A percentile compares a stretch with the other conserved stretches of the same genome.
Evolutionary conservation across 2,797 vertebrate genomes (phyloP).

Genomic region (Schizopygopsis malacanthus): DNA sequence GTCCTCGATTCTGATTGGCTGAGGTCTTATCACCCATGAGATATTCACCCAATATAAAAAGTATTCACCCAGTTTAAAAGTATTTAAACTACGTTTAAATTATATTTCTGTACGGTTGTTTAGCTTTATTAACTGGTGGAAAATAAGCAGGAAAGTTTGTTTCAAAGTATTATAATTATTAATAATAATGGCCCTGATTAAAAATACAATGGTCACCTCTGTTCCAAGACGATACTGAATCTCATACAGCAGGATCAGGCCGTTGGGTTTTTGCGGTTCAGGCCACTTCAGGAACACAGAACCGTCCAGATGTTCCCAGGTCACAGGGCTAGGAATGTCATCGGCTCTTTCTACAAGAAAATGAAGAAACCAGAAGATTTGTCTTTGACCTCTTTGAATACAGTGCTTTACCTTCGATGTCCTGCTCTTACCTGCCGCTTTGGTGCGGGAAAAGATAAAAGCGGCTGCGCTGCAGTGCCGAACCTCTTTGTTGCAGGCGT

Average conservation of each 20-base stretch:
- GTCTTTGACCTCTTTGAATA: background rate
- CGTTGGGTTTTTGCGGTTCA: slow-evolving; percentile 89
- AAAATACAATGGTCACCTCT: slow-evolving; percentile 78
- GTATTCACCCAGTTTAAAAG: too few species aligned
- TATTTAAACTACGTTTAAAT: too few species aligned
- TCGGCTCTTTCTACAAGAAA: slow-evolving; percentile 87
- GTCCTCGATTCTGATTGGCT: background rate
- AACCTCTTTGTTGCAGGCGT: slow-evolving; percentile 94
- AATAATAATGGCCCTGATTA: background rate
- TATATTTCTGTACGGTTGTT: background rate
- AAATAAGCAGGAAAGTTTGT: background rate
- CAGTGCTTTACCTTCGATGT: background rate
- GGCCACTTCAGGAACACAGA: slow-evolving; percentile 89
- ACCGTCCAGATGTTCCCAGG: slow-evolving; percentile 85
- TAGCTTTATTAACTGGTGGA: background rate
- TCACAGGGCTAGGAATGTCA: slow-evolving; percentile 88
- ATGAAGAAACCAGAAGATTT: background rate
- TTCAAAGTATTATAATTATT: slow-evolving; percentile 1
- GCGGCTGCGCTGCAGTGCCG: slow-evolving; percentile 91
- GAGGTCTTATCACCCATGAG: too few species aligned
- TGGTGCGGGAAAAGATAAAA: slow-evolving; percentile 95
- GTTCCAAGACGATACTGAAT: slow-evolving; percentile 88
- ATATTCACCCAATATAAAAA: too few species aligned
- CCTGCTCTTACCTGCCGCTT: slow-evolving; percentile 85
- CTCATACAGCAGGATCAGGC: slow-evolving; percentile 95